Evolutionary conservation across 2,888 invertebrate species (phyloP).

Genomic region (Agrotis exclamationis): DNA sequence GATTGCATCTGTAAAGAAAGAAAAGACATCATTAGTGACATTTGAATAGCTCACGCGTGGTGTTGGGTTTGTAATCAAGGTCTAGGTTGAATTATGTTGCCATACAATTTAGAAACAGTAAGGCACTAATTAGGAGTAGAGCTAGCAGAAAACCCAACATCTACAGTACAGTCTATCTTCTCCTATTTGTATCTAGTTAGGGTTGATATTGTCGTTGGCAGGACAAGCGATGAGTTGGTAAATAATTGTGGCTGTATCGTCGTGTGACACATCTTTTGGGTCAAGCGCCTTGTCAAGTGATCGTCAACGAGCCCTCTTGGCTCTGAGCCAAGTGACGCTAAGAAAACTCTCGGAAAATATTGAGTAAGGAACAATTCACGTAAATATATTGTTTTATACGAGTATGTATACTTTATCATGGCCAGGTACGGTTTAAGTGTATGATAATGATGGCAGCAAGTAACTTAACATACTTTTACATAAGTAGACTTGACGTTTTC

Average conservation of each 20-base stretch:
- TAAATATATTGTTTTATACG: slow-evolving; percentile 45
- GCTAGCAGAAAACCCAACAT: slow-evolving; percentile 26
- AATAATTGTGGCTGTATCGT: slow-evolving; percentile 64
- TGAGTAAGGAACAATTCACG: slow-evolving; percentile 75
- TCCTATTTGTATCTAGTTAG: slow-evolving; percentile 50
- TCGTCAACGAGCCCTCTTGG: slow-evolving; percentile 84
- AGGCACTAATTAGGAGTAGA: slow-evolving; percentile 50
- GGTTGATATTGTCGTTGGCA: slow-evolving; percentile 62
- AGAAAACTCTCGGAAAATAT: slow-evolving; percentile 78
- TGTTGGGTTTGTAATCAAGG: slow-evolving; percentile 51
- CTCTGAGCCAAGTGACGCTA: slow-evolving; percentile 79
- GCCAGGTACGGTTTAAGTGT: not conserved
- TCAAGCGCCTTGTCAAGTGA: slow-evolving; percentile 85
- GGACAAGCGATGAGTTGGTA: slow-evolving; percentile 35
- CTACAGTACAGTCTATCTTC: not conserved
- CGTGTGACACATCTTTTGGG: slow-evolving; percentile 81
- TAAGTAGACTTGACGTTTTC: slow-evolving; percentile 9
- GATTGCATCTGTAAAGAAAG: slow-evolving; percentile 83
- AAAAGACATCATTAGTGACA: slow-evolving; percentile 60
- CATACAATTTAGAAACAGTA: slow-evolving; percentile 56
- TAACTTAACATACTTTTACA: slow-evolving; percentile 16
- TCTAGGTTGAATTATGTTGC: slow-evolving; percentile 58
- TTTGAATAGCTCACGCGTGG: slow-evolving; percentile 42
- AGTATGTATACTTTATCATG: slow-evolving; percentile 21
- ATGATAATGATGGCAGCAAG: not conserved